These are phyloP conservation scores for Porites lobata DNA, from an alignment of 92 coral and sea anemone genomes.

Conservation along the genomic window DNA sequence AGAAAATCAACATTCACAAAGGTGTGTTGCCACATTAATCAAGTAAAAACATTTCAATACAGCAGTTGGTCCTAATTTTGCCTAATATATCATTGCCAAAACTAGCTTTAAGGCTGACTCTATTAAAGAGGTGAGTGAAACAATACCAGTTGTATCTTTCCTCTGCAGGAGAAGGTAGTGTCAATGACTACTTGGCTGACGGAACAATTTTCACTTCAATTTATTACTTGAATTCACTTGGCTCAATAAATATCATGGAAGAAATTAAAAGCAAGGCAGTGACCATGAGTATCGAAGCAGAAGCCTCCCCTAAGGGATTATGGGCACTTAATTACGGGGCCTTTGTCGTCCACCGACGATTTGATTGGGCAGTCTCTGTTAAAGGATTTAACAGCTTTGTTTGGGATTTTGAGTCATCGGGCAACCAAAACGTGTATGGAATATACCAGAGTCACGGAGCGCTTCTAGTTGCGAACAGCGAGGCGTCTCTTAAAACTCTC, in stretches of 20 bases:
- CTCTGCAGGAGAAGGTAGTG: not conserved
- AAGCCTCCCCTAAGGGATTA: constrained; percentile 65
- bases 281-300: constrained; percentile 1
- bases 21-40: no score
- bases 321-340: constrained; percentile 73
- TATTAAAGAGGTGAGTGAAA: no score
- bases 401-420: constrained; percentile 62
- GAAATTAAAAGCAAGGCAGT: constrained; percentile 42
- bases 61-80: no score
- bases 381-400: constrained; percentile 74
- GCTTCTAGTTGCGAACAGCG: constrained; percentile 73
- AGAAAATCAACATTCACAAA: no score
- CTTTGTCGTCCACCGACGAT: constrained; percentile 64
- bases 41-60: no score
- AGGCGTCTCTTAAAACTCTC: constrained; percentile 31
- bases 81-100: no score
- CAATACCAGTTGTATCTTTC: not conserved
- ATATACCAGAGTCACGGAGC: constrained; percentile 74
- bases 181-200: constrained; percentile 15
- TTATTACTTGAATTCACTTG: constrained; percentile 66
- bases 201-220: constrained; percentile 44
- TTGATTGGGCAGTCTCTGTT: constrained; percentile 70
- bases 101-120: no score
- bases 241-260: constrained; percentile 41
- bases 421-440: constrained; percentile 62